Conservation (phyloP, 2,888 invertebrate genomes). For the Sinodicranocentrus sp. region DNA sequence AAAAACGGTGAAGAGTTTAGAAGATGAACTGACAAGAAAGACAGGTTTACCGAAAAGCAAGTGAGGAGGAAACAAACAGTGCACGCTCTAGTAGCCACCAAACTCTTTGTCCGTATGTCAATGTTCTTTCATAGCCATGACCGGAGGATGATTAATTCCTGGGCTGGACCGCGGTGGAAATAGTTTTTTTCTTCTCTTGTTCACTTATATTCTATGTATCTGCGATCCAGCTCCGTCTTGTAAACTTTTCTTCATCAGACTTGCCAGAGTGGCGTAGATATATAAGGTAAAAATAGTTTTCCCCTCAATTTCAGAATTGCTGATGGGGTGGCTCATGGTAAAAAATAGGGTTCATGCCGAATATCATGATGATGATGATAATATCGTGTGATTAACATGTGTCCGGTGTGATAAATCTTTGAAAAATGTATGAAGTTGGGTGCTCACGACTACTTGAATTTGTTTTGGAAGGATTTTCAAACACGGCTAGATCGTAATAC, state of each 20-base stretch:
- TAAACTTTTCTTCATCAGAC: not conserved
- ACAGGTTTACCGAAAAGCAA: slow-evolving; percentile 65
- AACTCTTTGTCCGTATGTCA: slow-evolving; percentile 64
- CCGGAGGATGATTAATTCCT: slow-evolving; percentile 62
- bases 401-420: slow-evolving; percentile 46
- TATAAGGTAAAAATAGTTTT: slow-evolving; percentile 8
- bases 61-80: slow-evolving; percentile 63
- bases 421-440: too few species aligned
- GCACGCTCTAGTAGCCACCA: slow-evolving; percentile 61
- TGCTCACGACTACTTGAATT: too few species aligned
- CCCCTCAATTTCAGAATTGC: slow-evolving; percentile 20
- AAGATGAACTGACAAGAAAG: slow-evolving; percentile 61
- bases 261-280: too few species aligned
- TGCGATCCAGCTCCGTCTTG: too few species aligned
- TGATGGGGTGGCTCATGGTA: not conserved
- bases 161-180: slow-evolving; percentile 60
- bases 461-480: too few species aligned
- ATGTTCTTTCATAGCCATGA: slow-evolving; percentile 64
- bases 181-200: slow-evolving; percentile 42
- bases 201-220: not conserved
- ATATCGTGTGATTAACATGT: slow-evolving; percentile 44
- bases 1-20: slow-evolving; percentile 63
- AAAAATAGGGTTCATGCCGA: slow-evolving; percentile 3
- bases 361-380: slow-evolving; percentile 42
- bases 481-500: too few species aligned